phyloP scores from a whole-genome alignment of 2,797 vertebrate species.

The Acanthornis magna region DNA sequence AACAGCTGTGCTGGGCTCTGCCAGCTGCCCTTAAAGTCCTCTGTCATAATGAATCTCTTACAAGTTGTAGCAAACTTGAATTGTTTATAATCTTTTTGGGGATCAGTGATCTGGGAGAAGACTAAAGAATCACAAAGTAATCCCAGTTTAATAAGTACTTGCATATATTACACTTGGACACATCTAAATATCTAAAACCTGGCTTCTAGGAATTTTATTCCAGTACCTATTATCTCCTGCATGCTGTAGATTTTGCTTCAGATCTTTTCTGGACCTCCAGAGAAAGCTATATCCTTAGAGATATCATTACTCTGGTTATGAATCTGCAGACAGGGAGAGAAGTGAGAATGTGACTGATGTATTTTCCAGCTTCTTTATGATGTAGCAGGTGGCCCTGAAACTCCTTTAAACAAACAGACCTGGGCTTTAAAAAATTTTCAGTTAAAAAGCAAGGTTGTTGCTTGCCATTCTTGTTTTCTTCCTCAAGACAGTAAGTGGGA shows the following conservation, averaged over 20 bases:
- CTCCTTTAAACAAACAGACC: background rate
- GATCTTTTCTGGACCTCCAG: background rate
- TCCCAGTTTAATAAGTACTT: background rate
- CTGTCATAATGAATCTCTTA: background rate
- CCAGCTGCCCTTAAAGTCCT: background rate
- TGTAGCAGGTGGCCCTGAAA: background rate
- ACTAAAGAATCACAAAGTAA: background rate
- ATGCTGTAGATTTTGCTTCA: background rate
- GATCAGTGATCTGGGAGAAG: background rate
- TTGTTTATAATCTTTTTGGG: background rate
- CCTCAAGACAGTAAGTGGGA: background rate
- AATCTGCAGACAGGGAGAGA: background rate
- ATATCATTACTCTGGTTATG: background rate
- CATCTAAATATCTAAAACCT: background rate
- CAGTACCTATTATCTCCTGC: background rate
- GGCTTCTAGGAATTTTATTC: background rate
- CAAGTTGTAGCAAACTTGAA: background rate
- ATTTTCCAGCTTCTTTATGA: background rate
- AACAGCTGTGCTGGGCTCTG: conserved; percentile 30
- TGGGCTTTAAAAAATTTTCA: background rate
- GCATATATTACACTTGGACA: background rate
- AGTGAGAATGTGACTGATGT: background rate
- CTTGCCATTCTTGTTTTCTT: background rate
- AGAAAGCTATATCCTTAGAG: background rate
- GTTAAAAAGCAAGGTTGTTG: background rate